These are phyloP conservation scores for Himalopsyche phryganea DNA, from an alignment of 1,140 invertebrate species.

Conservation along the genomic window DNA sequence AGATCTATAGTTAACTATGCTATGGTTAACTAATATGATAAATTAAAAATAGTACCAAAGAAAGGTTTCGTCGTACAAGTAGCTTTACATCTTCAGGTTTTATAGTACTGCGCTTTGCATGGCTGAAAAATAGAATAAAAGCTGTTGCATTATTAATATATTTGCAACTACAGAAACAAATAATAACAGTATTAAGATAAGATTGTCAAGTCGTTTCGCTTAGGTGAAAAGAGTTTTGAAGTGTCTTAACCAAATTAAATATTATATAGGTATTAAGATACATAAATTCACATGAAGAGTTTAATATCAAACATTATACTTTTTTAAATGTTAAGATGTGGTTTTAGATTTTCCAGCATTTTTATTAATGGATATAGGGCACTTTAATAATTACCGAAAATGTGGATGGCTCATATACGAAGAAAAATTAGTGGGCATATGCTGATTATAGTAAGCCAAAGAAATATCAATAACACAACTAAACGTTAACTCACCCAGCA, in stretches of 20 bases:
- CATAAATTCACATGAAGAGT: background rate
- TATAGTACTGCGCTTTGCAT: conserved; percentile 53
- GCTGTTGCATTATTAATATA: background rate
- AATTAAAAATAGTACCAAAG: conserved; percentile 13
- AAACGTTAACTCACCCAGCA: conserved; percentile 56
- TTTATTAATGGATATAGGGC: no score
- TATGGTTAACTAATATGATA: background rate
- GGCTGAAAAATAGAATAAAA: conserved; percentile 40
- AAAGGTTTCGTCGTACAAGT: conserved; percentile 49
- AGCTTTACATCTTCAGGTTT: conserved; percentile 55
- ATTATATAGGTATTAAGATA: background rate
- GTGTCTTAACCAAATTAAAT: background rate
- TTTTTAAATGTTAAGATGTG: no score
- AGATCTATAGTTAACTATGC: background rate
- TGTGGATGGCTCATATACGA: no score
- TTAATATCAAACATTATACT: background rate
- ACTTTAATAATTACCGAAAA: no score
- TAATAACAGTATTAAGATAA: background rate
- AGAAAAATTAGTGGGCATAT: no score
- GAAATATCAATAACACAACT: no score
- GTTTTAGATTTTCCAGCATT: no score
- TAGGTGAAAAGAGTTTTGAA: background rate
- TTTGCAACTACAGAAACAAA: background rate
- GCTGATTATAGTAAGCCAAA: no score
- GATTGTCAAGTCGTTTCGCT: background rate